phyloP scores from a whole-genome alignment of 2,797 vertebrate genomes.

The Graptemys geographica region DNA sequence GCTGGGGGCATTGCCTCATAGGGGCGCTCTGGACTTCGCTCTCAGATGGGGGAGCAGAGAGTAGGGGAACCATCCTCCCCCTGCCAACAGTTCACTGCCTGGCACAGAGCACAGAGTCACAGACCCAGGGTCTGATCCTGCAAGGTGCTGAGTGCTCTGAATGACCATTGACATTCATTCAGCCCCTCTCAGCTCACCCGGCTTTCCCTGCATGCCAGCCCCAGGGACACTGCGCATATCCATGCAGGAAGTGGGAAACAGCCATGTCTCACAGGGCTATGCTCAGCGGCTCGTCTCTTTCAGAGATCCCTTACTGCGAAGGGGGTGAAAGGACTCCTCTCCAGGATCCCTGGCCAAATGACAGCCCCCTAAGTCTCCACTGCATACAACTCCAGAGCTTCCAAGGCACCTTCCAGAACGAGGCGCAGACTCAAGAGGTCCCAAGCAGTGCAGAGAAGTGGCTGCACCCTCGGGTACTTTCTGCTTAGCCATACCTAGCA shows the following conservation, averaged over 20 bases:
- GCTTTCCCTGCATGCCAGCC: background rate
- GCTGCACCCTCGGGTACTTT: background rate
- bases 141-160: accelerated
- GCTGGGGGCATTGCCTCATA: conserved; percentile 20
- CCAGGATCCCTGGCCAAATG: background rate
- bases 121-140: accelerated
- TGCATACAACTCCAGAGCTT: accelerated
- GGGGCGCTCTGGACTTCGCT: background rate
- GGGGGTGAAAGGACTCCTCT: background rate
- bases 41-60: background rate
- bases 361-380: background rate
- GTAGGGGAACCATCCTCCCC: background rate
- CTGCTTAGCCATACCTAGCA: accelerated
- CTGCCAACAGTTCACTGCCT: accelerated
- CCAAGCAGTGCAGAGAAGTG: background rate
- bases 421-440: background rate
- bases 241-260: background rate
- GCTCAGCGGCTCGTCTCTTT: background rate
- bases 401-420: accelerated
- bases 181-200: background rate
- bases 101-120: background rate
- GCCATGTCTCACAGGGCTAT: background rate
- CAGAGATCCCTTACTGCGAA: background rate
- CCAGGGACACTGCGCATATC: background rate
- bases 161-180: accelerated